Conservation (phyloP, 2,888 invertebrate species). For the Brenthis hecate region DNA sequence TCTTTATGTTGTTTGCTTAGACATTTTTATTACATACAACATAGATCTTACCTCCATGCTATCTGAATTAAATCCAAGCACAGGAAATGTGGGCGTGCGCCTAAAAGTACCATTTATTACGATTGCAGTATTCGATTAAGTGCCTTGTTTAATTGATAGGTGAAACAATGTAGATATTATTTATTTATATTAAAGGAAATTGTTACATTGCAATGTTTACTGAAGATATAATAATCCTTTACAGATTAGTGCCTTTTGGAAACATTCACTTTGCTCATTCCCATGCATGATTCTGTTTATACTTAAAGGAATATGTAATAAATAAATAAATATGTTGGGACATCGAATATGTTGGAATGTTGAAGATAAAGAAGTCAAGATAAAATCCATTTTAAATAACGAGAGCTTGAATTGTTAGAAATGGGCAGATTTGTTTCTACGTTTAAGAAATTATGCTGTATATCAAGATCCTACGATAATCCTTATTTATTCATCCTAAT, state of each 20-base stretch:
- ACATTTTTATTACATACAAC: constrained; percentile 10
- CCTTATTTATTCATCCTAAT: constrained; percentile 74
- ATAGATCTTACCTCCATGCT: constrained; percentile 4
- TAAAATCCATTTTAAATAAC: constrained; percentile 20
- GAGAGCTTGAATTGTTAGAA: constrained; percentile 14
- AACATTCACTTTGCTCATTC: no score
- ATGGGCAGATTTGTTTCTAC: constrained; percentile 25
- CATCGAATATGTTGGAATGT: neutral
- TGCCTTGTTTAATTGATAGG: constrained; percentile 21
- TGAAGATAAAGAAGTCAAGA: constrained; percentile 29
- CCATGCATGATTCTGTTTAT: no score
- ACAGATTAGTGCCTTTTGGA: no score
- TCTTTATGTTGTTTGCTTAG: neutral
- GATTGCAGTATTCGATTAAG: constrained; percentile 9
- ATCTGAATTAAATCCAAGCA: constrained; percentile 22
- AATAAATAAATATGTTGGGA: no score
- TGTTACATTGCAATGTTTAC: neutral
- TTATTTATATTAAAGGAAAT: neutral
- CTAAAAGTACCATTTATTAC: constrained; percentile 27
- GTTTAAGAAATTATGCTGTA: constrained; percentile 35
- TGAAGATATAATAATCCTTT: neutral
- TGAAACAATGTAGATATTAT: constrained; percentile 13
- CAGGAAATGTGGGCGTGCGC: constrained; percentile 23
- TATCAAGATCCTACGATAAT: constrained; percentile 70
- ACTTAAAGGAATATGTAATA: no score